These are phyloP conservation scores for Polydrusus tereticollis DNA, from an alignment of 2,888 invertebrate genomes.

Conservation along the genomic window DNA sequence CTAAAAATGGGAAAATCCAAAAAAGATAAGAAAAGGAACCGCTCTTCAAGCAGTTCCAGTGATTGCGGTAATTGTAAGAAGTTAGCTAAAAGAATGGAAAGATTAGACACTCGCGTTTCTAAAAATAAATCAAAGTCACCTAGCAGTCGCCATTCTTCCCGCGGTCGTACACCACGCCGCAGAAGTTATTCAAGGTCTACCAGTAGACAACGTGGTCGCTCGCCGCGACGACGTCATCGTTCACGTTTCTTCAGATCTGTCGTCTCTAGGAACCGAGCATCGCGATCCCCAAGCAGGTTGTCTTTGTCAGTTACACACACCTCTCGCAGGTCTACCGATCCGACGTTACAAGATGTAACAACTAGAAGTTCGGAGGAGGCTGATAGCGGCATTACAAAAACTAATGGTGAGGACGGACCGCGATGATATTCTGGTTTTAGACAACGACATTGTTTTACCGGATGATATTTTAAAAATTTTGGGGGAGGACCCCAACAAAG, in stretches of 20 bases:
- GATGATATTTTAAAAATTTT: constrained; percentile 18
- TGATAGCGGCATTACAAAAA: not conserved
- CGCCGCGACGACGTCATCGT: not conserved
- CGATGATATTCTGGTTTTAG: not conserved
- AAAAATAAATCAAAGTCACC: not conserved
- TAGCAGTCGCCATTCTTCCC: not conserved
- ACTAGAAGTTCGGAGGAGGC: not conserved
- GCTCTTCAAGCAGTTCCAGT: not conserved
- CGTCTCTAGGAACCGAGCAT: not conserved
- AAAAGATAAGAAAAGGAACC: not conserved
- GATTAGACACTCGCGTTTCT: not conserved
- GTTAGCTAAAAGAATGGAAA: not conserved
- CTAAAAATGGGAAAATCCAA: not conserved
- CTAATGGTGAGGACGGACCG: not conserved
- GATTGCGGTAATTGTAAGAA: not conserved
- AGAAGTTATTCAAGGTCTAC: not conserved
- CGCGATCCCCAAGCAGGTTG: not conserved
- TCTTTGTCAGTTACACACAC: not conserved
- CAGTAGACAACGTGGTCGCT: not conserved
- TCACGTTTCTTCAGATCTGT: not conserved
- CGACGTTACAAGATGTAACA: not conserved
- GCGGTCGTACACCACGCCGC: not conserved
- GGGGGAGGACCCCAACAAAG: constrained; percentile 2
- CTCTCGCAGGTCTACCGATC: not conserved
- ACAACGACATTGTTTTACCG: constrained; percentile 6